These are phyloP conservation scores for Spisula solida DNA, from an alignment of 2,888 invertebrate species.

Conservation along the genomic window DNA sequence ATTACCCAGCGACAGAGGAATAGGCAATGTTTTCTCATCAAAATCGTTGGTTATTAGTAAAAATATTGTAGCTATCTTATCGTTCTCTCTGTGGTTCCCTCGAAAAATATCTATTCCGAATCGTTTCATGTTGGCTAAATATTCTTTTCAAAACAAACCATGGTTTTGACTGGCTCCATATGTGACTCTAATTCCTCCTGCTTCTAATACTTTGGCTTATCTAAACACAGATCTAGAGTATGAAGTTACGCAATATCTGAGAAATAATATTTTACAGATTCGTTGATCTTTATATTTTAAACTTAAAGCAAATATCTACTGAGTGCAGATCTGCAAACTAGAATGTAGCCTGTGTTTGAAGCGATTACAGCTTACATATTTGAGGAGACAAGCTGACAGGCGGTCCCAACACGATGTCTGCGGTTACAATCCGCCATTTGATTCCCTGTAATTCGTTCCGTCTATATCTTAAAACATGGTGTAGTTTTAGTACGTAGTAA, in stretches of 20 bases:
- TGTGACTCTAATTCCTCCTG: slow-evolving; percentile 28
- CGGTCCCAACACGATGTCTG: slow-evolving; percentile 17
- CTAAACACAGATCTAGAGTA: slow-evolving; percentile 54
- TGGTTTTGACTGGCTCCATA: slow-evolving; percentile 55
- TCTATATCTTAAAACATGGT: not conserved
- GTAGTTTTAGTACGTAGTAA: not conserved
- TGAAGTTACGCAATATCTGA: slow-evolving; percentile 60
- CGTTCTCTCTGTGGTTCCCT: slow-evolving; percentile 53
- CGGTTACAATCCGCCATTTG: not conserved
- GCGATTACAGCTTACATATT: slow-evolving; percentile 20
- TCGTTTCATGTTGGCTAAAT: slow-evolving; percentile 70
- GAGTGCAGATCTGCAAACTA: slow-evolving; percentile 10
- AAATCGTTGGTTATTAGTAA: slow-evolving; percentile 57
- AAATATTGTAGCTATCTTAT: slow-evolving; percentile 66
- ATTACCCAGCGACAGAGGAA: slow-evolving; percentile 60
- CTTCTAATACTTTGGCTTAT: slow-evolving; percentile 52
- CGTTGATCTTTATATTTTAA: slow-evolving; percentile 33
- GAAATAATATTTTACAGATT: slow-evolving; percentile 48
- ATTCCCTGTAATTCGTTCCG: not conserved
- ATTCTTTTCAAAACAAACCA: slow-evolving; percentile 67
- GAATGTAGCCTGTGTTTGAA: not conserved
- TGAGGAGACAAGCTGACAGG: slow-evolving; percentile 22
- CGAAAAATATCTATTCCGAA: slow-evolving; percentile 59
- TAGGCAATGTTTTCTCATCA: slow-evolving; percentile 59
- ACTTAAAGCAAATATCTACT: slow-evolving; percentile 20